A percentile compares a stretch with the other conserved stretches of the same genome.
phyloP scores from a whole-genome alignment of 2,797 vertebrate genomes.

The Oreortyx pictus region DNA sequence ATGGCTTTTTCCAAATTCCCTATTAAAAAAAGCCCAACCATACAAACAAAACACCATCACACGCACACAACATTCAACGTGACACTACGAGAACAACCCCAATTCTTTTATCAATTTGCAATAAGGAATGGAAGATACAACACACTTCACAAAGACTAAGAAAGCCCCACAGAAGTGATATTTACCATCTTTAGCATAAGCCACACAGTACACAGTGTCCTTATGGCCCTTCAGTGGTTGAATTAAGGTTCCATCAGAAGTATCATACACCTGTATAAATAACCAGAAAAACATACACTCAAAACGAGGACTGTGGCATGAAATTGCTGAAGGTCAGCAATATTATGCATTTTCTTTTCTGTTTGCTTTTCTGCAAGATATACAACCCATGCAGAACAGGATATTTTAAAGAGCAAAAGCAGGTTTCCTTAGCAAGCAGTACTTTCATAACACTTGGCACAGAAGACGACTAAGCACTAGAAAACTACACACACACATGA shows the following conservation, averaged over 20 bases:
- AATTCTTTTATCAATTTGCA: background rate
- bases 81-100: accelerated
- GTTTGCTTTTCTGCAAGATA: background rate
- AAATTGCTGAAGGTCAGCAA: background rate
- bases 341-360: background rate
- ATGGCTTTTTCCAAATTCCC: accelerated
- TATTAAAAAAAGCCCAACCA: background rate
- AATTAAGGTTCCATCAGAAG: slow-evolving; percentile 92
- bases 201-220: slow-evolving; percentile 96
- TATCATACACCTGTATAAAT: slow-evolving; percentile 90
- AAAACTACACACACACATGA: background rate
- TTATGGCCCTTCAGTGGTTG: slow-evolving; percentile 97
- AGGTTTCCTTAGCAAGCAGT: accelerated
- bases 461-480: background rate
- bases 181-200: slow-evolving; percentile 97
- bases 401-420: background rate
- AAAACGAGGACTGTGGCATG: background rate
- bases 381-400: background rate
- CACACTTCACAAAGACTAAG: background rate
- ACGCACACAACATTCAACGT: accelerated
- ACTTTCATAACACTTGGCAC: background rate
- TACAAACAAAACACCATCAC: background rate
- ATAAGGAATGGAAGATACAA: accelerated
- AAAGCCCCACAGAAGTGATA: background rate
- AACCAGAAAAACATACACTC: background rate